Evolutionary conservation across 2,113 vertebrate species (phyloP).

Genomic region (Cebus imitator): DNA sequence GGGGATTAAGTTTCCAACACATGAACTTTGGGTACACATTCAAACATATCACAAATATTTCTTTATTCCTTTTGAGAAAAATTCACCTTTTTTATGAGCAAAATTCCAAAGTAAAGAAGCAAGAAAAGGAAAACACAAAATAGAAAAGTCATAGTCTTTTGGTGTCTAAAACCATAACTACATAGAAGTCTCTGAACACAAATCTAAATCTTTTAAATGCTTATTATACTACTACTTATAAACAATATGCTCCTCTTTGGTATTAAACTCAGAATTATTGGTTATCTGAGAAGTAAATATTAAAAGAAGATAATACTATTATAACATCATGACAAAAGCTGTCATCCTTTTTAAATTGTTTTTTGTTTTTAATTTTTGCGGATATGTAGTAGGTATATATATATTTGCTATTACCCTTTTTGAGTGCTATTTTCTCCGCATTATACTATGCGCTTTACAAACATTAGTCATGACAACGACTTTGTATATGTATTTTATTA

Average conservation of each 20-base stretch:
- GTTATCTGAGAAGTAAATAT: background rate
- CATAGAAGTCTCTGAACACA: background rate
- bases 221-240: background rate
- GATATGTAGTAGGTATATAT: too few species aligned
- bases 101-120: background rate
- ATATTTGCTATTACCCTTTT: background rate
- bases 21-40: background rate
- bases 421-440: background rate
- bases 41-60: background rate
- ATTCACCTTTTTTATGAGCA: background rate
- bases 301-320: background rate
- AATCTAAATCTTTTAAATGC: background rate
- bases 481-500: background rate
- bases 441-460: background rate
- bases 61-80: background rate
- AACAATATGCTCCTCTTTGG: background rate
- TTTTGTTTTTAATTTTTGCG: too few species aligned
- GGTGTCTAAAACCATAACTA: background rate
- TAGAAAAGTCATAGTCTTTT: background rate
- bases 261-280: background rate
- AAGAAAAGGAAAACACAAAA: slow-evolving; percentile 23
- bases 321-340: background rate
- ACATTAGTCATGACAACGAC: background rate
- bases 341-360: background rate
- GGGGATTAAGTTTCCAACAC: background rate